phyloP scores from a whole-genome alignment of 2,113 vertebrate species.

The Aptenodytes patagonicus region DNA sequence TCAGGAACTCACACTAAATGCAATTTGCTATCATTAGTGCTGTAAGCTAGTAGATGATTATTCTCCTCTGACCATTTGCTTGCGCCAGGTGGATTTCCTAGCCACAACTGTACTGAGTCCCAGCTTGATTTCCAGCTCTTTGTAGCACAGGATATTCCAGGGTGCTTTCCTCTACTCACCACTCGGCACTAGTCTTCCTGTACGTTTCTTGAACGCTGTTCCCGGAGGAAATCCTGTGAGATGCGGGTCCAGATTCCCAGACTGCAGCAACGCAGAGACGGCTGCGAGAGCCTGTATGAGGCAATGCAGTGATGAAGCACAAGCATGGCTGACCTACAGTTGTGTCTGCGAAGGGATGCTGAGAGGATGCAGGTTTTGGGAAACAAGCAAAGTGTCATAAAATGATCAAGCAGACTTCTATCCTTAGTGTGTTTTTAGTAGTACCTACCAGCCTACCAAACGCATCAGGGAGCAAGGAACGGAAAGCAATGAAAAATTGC shows the following conservation, averaged over 20 bases:
- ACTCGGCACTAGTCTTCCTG: neutral
- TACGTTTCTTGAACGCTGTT: neutral
- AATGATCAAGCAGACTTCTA: neutral
- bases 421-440: neutral
- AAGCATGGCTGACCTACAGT: neutral
- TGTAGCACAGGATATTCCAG: neutral
- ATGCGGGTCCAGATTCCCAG: neutral
- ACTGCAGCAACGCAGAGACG: rapidly evolving
- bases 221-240: neutral
- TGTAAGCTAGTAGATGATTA: neutral
- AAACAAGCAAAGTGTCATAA: neutral
- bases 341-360: neutral
- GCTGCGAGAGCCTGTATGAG: neutral
- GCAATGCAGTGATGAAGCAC: neutral
- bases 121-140: neutral
- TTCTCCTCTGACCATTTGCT: neutral
- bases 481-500: neutral
- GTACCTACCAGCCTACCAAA: neutral
- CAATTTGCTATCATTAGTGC: neutral
- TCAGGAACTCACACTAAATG: neutral
- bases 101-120: neutral
- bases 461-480: neutral
- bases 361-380: neutral
- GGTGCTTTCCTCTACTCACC: neutral
- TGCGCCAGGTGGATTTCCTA: neutral